Evolutionary conservation across 2,797 vertebrate species (phyloP).

Genomic region (Rhodeus uyekii): DNA sequence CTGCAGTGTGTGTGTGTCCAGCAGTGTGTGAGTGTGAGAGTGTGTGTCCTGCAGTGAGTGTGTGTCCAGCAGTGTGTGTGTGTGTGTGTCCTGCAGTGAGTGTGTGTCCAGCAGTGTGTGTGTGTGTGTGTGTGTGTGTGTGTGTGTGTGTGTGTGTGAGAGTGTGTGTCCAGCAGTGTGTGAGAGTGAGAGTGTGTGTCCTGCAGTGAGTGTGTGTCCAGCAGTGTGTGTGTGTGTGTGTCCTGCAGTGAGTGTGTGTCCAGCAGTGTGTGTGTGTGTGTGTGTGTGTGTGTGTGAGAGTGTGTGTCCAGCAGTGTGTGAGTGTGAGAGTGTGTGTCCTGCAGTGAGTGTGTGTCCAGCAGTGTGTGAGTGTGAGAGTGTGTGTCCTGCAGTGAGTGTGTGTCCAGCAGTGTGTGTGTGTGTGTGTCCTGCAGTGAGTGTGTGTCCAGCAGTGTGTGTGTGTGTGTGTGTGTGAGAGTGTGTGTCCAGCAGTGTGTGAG

Average conservation of each 20-base stretch:
- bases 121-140: conserved; percentile 17
- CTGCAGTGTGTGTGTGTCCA: too few relatives aligned
- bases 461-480: conserved; percentile 54
- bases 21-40: conserved; percentile 23
- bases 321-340: conserved; percentile 27
- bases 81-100: background rate
- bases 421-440: too few relatives aligned
- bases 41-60: conserved; percentile 21
- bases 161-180: too few relatives aligned
- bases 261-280: too few relatives aligned
- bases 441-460: too few relatives aligned
- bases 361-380: background rate
- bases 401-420: too few relatives aligned
- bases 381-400: background rate
- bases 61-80: conserved; percentile 42
- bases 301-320: too few relatives aligned
- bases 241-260: background rate
- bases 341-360: conserved; percentile 48
- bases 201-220: conserved; percentile 45
- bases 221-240: background rate
- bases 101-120: too few relatives aligned
- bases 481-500: conserved; percentile 44
- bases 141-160: conserved; percentile 13
- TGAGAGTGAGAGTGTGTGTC: too few relatives aligned
- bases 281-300: conserved; percentile 17